phyloP scores from a whole-genome alignment of 1,140 invertebrate genomes.

The Camponotus vicinus region DNA sequence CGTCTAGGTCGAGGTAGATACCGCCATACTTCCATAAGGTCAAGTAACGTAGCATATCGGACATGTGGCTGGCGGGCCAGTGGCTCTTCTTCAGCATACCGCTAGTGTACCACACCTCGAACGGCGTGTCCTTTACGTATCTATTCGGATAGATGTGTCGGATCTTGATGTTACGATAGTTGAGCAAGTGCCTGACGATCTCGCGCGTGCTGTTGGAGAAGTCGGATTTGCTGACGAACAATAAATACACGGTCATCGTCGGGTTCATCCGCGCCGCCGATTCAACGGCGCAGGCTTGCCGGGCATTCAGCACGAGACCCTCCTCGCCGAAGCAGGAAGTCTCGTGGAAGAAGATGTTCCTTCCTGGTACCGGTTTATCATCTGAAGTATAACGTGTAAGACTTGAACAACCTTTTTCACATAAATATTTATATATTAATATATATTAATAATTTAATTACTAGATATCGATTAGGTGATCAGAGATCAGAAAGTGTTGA shows the following conservation, averaged over 20 bases:
- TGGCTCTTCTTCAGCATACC: conserved; percentile 86
- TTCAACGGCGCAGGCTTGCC: conserved; percentile 90
- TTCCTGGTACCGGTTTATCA: conserved; percentile 73
- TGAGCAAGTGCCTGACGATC: conserved; percentile 83
- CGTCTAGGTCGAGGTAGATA: conserved; percentile 92
- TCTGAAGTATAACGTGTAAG: not conserved
- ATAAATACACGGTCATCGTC: conserved; percentile 86
- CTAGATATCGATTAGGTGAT: not conserved
- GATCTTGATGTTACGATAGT: conserved; percentile 87
- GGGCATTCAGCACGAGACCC: conserved; percentile 83
- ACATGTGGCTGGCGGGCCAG: conserved; percentile 88
- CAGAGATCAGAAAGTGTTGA: not conserved
- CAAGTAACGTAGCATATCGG: conserved; percentile 90
- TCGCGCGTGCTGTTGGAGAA: conserved; percentile 77
- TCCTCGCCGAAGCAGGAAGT: conserved; percentile 85
- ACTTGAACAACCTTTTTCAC: not conserved
- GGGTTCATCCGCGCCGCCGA: conserved; percentile 89
- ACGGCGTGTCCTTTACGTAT: conserved; percentile 88
- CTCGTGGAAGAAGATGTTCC: conserved; percentile 88
- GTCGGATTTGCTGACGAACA: conserved; percentile 86
- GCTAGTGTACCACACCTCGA: conserved; percentile 88
- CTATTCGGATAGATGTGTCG: conserved; percentile 79
- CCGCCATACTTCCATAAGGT: conserved; percentile 93
- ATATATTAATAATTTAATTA: not conserved
- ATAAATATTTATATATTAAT: not conserved